Base-by-base conservation (phyloP, 2,797 vertebrate species). In the Poeciliopsis gracilis region DNA sequence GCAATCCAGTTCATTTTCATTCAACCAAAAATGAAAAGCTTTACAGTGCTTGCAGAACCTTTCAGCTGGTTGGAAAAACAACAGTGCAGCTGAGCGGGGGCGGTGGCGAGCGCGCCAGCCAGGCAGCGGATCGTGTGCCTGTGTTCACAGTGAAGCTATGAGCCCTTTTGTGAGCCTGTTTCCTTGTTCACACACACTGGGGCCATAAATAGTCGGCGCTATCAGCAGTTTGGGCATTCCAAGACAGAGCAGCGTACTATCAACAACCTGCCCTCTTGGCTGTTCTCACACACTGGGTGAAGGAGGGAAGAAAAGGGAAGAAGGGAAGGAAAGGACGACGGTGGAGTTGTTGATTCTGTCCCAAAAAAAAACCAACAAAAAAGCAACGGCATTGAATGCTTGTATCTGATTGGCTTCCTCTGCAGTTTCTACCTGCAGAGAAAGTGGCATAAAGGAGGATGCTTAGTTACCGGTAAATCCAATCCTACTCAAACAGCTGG, bases 191-290 rank as follows among this genome's bases (percentile, higher is more conserved):
- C 90, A 94, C 86, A 90, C 86, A 84, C 75, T 73, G 77, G 53
- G 38, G 73, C 89, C 90, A 93, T 80, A 93, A 93, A 93, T 93
- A 93, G 91, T 61, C 43, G 5, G 67, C 20, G 79, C 86, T 93
- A 94, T 93, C 92, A 91, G 89, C 82, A 53, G 53, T 46, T 83
- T 75, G 84, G 90, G 79, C 90, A 91, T 92, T 91, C 92, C 90
- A 89, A 89, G 89, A 88, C 90, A 10, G 67, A 83, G 77, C 79
- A 15, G 80, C 13, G 80, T 63, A 72, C 82, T 75, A 90, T 89
- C 92, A 90, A 84, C 89, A 83, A 80, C 74, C 86, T 86, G 89
- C 80, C 80, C 75, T 69, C 8, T 80, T 78, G 86, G 82, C 86
- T 88, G 84, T 86, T 89, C 87, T 89, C 90, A 88, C 86, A 88